Evolutionary conservation across 2,888 invertebrate genomes (phyloP).

Genomic region (Drosophila histrio): DNA sequence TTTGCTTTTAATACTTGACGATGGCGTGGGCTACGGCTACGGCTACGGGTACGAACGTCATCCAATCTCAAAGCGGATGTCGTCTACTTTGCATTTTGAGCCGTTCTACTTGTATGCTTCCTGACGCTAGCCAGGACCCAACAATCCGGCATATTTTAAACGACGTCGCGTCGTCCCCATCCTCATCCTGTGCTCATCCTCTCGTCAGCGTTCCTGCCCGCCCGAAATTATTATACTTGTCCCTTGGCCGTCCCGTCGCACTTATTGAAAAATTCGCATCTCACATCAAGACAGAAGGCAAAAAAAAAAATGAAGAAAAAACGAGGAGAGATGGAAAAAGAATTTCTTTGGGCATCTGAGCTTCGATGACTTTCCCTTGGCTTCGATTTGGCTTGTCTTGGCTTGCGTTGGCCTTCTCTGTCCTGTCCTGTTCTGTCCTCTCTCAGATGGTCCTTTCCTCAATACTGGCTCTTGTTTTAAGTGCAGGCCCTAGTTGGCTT

Average conservation of each 20-base stretch:
- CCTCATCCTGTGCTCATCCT: conserved; percentile 3
- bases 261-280: conserved; percentile 78
- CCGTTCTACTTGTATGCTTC: conserved; percentile 80
- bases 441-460: conserved; percentile 12
- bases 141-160: conserved; percentile 77
- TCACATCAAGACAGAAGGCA: conserved; percentile 34
- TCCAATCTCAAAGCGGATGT: conserved; percentile 80
- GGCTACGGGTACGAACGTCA: conserved; percentile 59
- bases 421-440: conserved; percentile 19
- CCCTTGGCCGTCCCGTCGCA: conserved; percentile 60
- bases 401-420: conserved; percentile 8
- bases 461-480: conserved; percentile 68
- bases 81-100: conserved; percentile 81
- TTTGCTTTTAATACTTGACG: conserved; percentile 80
- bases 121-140: conserved; percentile 61
- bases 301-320: conserved; percentile 19
- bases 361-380: conserved; percentile 62
- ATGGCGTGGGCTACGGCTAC: conserved; percentile 42
- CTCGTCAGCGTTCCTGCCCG: conserved; percentile 9
- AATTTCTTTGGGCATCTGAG: conserved; percentile 56
- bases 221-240: conserved; percentile 67
- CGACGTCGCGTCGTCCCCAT: conserved; percentile 49
- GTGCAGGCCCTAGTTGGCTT: conserved; percentile 77
- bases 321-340: conserved; percentile 22
- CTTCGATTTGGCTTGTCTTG: conserved; percentile 43